Evolutionary conservation across 2,888 invertebrate genomes (phyloP).

Genomic region (Lumbricus terrestris): DNA sequence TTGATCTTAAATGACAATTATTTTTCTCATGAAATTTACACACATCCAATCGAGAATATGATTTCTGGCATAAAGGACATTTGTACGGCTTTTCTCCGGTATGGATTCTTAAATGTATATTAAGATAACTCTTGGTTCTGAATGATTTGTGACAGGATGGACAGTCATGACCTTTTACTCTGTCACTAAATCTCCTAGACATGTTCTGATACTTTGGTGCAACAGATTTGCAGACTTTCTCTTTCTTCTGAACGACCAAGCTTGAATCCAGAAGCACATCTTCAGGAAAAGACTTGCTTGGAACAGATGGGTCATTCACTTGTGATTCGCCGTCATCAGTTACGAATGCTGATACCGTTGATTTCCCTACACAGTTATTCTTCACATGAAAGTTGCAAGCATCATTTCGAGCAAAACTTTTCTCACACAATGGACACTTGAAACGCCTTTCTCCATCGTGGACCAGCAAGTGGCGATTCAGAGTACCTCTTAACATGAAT

Average conservation of each 20-base stretch:
- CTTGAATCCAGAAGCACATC: background rate
- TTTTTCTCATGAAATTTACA: background rate
- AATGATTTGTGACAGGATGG: too few relatives aligned
- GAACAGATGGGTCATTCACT: background rate
- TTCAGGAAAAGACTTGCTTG: background rate
- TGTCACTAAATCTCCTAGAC: background rate
- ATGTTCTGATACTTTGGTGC: background rate
- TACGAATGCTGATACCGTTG: background rate
- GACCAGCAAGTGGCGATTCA: background rate
- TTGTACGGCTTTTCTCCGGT: too few relatives aligned
- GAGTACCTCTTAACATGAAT: background rate
- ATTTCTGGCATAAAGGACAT: too few relatives aligned
- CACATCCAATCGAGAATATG: background rate
- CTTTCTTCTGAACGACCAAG: background rate
- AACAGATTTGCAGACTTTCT: background rate
- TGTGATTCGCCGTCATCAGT: background rate
- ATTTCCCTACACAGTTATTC: background rate
- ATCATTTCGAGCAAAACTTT: background rate
- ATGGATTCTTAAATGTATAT: too few relatives aligned
- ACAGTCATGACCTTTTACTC: background rate
- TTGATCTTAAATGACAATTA: background rate
- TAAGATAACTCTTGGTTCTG: too few relatives aligned
- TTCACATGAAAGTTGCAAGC: background rate
- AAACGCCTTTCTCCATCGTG: background rate
- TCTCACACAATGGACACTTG: background rate